These are phyloP conservation scores for Drosophila falleni DNA, from an alignment of 2,888 invertebrate genomes.

Conservation along the genomic window DNA sequence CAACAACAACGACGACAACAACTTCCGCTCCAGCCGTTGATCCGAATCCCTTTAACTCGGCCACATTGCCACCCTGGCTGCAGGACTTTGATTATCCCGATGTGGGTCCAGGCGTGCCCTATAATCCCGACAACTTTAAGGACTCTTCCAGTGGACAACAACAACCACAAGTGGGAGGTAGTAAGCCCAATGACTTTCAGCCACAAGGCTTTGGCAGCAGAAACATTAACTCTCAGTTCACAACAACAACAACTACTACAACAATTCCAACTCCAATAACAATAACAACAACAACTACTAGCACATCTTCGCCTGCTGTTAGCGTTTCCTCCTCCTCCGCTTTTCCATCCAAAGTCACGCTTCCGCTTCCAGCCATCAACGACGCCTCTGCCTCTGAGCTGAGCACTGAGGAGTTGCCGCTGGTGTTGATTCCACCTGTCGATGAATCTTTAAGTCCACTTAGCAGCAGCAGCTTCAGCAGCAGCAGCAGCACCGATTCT, in stretches of 20 bases:
- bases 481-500: slow-evolving; percentile 10
- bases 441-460: slow-evolving; percentile 32
- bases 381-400: slow-evolving; percentile 29
- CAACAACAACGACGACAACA: slow-evolving; percentile 63
- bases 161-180: slow-evolving; percentile 45
- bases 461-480: slow-evolving; percentile 20
- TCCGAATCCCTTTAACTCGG: slow-evolving; percentile 75
- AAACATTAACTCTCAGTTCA: slow-evolving; percentile 7
- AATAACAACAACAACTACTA: slow-evolving; percentile 33
- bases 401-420: slow-evolving; percentile 64
- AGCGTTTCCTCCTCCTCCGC: slow-evolving; percentile 62
- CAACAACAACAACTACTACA: slow-evolving; percentile 25
- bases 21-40: slow-evolving; percentile 50
- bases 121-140: slow-evolving; percentile 63
- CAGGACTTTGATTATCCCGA: slow-evolving; percentile 83
- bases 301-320: slow-evolving; percentile 59
- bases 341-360: slow-evolving; percentile 80
- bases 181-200: slow-evolving; percentile 61
- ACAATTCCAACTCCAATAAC: slow-evolving; percentile 22
- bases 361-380: slow-evolving; percentile 69
- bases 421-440: slow-evolving; percentile 73
- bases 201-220: slow-evolving; percentile 58
- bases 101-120: slow-evolving; percentile 84
- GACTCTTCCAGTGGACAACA: slow-evolving; percentile 16
- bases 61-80: slow-evolving; percentile 83